Evolutionary conservation across 2,113 vertebrate species (phyloP), one percentile per base, ranked within the genome.

Genomic region (Tyto alba): DNA sequence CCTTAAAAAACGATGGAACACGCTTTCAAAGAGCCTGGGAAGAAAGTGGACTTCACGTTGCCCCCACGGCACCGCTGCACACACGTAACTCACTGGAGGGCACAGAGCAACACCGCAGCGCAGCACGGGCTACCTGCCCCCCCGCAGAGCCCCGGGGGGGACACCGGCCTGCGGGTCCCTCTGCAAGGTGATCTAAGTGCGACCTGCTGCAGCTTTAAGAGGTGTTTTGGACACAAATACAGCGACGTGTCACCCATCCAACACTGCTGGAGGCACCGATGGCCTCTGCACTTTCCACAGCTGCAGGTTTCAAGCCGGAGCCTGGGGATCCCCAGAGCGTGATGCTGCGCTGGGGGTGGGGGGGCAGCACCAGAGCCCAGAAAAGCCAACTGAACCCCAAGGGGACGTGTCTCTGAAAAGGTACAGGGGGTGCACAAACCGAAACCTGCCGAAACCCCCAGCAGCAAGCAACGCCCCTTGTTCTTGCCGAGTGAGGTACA

Each of bases 21-120:
- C 0, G 1, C 62, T n/a, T 36, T 23, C 38, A 27, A n/a, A 55
- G 36, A 34, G 45, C 10, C 25, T 26, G 43, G 59, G 67, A 40
- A 36, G 60, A 19, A n/a, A 19, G 32, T 0, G 2, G n/a, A 22
- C 19, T n/a, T 57, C 16, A 9, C 5, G 0, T 2, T 38, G 40
- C 20, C 40, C 56, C 80, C 22, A 5, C 0, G 25, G 66, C 83
- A 82, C 22, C 5, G 5, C 32, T 13, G 34, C 23, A 47, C 7
- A 1, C 16, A 7, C 12, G 55, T 17, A 13, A 43, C 22, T 29
- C 13, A 0, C 73, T 10, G 23, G 45, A 50, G 21, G 27, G 11
- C 38, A 21, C 40, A 4, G 5, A 62, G 43, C 20, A 27, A 38
- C n/a, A 19, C 12, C 2, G 21, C 26, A 73, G 26, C 6, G 5